A percentile compares a stretch with the other conserved stretches of the same genome.
These are phyloP conservation scores for Pollicipes pollicipes DNA, from an alignment of 1,140 invertebrate genomes.

Conservation along the genomic window DNA sequence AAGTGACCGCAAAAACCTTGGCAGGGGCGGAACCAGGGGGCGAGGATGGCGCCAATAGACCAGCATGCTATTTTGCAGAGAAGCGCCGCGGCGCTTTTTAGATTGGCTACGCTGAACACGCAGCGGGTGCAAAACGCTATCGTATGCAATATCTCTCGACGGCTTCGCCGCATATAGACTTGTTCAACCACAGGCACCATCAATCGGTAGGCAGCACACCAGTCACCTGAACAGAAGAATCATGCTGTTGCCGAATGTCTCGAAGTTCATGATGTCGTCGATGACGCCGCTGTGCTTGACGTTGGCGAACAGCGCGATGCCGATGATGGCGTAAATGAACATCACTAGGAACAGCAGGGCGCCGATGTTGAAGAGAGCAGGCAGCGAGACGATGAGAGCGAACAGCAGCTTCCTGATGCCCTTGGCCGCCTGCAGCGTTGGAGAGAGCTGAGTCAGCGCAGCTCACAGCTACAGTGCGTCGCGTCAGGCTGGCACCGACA, in stretches of 20 bases:
- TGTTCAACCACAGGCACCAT: too few species aligned
- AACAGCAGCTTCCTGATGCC: conserved; percentile 88
- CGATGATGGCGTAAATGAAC: conserved; percentile 91
- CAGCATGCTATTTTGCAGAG: too few species aligned
- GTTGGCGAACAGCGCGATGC: conserved; percentile 83
- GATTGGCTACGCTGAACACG: too few species aligned
- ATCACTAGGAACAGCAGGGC: conserved; percentile 79
- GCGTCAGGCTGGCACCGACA: too few species aligned
- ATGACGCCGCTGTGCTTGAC: conserved; percentile 69
- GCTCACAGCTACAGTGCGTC: too few species aligned
- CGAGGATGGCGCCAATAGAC: too few species aligned
- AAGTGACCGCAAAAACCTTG: too few species aligned
- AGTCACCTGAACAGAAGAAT: conserved; percentile 63
- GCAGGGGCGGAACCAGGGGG: too few species aligned
- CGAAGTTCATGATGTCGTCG: conserved; percentile 79
- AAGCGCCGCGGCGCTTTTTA: too few species aligned
- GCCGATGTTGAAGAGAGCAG: conserved; percentile 87
- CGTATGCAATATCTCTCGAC: too few species aligned
- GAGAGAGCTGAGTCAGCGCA: neutral
- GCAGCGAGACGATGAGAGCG: conserved; percentile 81
- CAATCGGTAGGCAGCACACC: neutral
- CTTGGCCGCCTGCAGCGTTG: conserved; percentile 57
- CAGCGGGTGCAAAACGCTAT: too few species aligned
- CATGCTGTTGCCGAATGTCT: conserved; percentile 86
- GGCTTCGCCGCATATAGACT: too few species aligned